Conservation (phyloP, 2,888 invertebrate species). For the Lasioglossum figueresi region DNA sequence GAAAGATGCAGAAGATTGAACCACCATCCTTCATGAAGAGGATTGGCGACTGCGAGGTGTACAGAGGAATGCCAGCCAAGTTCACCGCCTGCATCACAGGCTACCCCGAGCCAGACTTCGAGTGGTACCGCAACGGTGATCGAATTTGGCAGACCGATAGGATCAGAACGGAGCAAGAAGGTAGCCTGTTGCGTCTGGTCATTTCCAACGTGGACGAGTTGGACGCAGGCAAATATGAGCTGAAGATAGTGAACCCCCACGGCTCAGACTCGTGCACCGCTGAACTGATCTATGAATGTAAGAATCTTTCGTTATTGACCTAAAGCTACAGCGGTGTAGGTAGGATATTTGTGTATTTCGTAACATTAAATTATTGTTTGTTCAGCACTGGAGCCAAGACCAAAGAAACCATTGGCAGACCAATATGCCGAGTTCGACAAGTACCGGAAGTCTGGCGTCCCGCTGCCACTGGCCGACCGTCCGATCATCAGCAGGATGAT, state of each 20-base stretch:
- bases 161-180: conserved; percentile 92
- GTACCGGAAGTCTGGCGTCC: conserved; percentile 92
- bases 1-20: conserved; percentile 90
- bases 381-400: conserved; percentile 88
- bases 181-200: conserved; percentile 91
- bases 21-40: conserved; percentile 95
- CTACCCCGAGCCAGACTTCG: conserved; percentile 93
- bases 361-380: conserved; percentile 32
- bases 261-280: conserved; percentile 93
- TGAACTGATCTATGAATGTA: conserved; percentile 92
- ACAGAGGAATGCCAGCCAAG: conserved; percentile 94
- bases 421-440: conserved; percentile 94
- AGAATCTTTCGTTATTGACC: conserved; percentile 78
- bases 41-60: conserved; percentile 94
- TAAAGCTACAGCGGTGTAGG: too few species aligned
- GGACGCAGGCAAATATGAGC: conserved; percentile 94
- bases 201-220: conserved; percentile 91
- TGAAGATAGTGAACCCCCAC: conserved; percentile 93
- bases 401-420: conserved; percentile 89
- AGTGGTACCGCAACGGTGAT: conserved; percentile 93
- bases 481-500: conserved; percentile 97
- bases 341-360: too few species aligned
- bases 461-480: conserved; percentile 94
- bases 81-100: conserved; percentile 97
- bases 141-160: conserved; percentile 93